Evolutionary conservation across 2,888 invertebrate species (phyloP).

Genomic region (Watsonalla cultraria): DNA sequence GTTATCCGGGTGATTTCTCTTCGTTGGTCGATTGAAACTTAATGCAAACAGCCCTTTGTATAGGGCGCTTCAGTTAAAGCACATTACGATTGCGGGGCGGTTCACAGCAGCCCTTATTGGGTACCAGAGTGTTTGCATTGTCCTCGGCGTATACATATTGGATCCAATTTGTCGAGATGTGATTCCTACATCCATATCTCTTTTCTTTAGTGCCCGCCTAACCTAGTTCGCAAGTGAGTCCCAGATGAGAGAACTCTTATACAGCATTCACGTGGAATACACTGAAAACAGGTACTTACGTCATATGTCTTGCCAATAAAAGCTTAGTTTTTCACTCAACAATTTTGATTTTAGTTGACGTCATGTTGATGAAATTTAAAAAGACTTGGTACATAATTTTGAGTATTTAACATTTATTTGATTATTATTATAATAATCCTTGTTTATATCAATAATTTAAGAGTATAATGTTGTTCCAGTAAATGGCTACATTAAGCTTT

Average conservation of each 20-base stretch:
- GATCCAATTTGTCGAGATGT: slow-evolving; percentile 33
- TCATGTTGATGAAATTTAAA: too few species aligned
- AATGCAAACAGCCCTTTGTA: slow-evolving; percentile 15
- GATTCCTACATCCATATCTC: slow-evolving; percentile 15
- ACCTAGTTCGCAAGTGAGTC: slow-evolving; percentile 12
- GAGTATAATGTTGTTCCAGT: too few species aligned
- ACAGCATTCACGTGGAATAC: slow-evolving; percentile 11
- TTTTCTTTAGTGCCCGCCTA: slow-evolving; percentile 24
- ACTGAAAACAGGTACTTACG: slow-evolving; percentile 6
- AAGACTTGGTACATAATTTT: too few species aligned
- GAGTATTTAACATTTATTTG: too few species aligned
- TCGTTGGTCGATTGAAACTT: slow-evolving; percentile 15
- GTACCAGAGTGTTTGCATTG: slow-evolving; percentile 30
- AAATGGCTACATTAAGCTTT: too few species aligned
- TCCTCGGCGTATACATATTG: slow-evolving; percentile 30
- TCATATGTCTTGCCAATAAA: background rate
- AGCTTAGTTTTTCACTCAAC: too few species aligned
- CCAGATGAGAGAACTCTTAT: slow-evolving; percentile 14
- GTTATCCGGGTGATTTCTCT: background rate
- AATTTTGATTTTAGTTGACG: too few species aligned
- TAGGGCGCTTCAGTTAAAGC: slow-evolving; percentile 15
- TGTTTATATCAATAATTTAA: too few species aligned
- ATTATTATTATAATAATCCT: too few species aligned
- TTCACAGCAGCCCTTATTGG: slow-evolving; percentile 31
- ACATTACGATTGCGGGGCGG: slow-evolving; percentile 19